Base-by-base conservation (phyloP, 2,888 invertebrate species). In the Oscheius onirici region DNA sequence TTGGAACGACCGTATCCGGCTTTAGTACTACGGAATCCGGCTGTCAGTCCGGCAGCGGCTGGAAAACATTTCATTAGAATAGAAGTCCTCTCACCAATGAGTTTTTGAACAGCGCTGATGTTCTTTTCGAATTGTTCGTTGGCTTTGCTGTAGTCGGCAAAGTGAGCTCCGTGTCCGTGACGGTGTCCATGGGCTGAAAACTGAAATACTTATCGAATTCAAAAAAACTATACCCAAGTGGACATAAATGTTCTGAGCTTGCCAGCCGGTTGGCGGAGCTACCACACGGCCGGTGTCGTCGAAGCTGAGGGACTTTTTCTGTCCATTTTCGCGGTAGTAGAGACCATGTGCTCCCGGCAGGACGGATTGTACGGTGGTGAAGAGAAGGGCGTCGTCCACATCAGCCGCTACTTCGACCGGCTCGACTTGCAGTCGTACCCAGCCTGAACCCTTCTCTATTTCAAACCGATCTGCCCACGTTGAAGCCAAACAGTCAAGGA, bases 301-400 rank as follows among this genome's bases (percentile, higher is more conserved):
- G 65, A 80, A 77, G 46, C 81, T 46, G 26, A 83, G 75, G 46
- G 81, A 80, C 58, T 78, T 79, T 65, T 79, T 74, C 68, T 79
- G 77, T 46, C 83, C 83, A 61, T 71, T 74, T 28, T 79, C 79
- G 44, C 80, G 61, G 68, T 78, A 83, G 71, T 83, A 83, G 60
- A 83, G 77, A 57, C 83, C 83, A 61, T 83, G 83, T 24, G 83
- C 83, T 28, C 81, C 83, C 20, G 83, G 83, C 44, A 83, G 77
- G 28, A 81, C 76, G 5, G 80, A 81, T 72, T 83, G 83, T 22
- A 83, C 77, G 34, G 80, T 81, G 44, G 80, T 77, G 74, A 83
- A 82, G 65, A 77, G 74, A 49, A 80, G 68, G 11, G 78, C 69
- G 28, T 72, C 73, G 41, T 82, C 78, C 26, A 51, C 71, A 46